phyloP scores from a whole-genome alignment of 1,140 invertebrate species.

The Arion vulgaris region DNA sequence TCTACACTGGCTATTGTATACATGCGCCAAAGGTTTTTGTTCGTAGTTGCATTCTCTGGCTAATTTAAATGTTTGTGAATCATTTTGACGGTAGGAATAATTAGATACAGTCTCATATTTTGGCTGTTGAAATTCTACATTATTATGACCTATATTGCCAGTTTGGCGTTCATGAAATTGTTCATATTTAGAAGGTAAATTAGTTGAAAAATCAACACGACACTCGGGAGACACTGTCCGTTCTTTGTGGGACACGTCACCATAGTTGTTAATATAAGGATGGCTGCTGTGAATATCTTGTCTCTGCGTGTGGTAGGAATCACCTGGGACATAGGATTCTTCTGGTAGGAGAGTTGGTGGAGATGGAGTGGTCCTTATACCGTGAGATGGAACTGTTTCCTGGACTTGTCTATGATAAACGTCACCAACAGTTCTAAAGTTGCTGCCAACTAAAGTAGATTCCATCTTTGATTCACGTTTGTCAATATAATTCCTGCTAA shows the following conservation, averaged over 20 bases:
- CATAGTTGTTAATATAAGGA: background rate
- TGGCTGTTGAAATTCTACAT: background rate
- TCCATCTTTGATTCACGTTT: background rate
- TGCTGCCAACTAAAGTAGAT: background rate
- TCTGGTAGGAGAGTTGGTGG: background rate
- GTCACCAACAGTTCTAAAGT: background rate
- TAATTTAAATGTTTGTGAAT: background rate
- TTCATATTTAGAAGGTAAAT: background rate
- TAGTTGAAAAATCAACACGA: background rate
- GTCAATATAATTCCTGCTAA: background rate
- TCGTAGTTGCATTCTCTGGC: background rate
- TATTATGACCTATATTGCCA: background rate
- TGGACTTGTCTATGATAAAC: background rate
- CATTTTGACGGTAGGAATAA: background rate
- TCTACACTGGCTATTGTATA: background rate
- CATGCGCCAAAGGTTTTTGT: background rate
- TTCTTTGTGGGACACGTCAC: background rate
- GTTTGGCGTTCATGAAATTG: background rate
- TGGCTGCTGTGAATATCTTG: too few relatives aligned
- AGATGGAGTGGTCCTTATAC: background rate
- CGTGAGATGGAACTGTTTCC: background rate
- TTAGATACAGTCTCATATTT: background rate
- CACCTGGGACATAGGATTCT: background rate
- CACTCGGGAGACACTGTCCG: background rate
- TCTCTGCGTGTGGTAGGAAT: background rate